These are phyloP conservation scores for Bombyx mori DNA, from an alignment of 1,140 invertebrate genomes.

Conservation along the genomic window ASM3026992v2 NC_085107.1:6272501-6273000, in stretches of 20 bases:
- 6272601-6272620: slow-evolving; percentile 76
- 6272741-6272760: slow-evolving; percentile 93
- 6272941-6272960: no score
- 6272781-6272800: slow-evolving; percentile 87
- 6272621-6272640: slow-evolving; percentile 94
- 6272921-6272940: no score
- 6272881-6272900: no score
- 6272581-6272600: slow-evolving; percentile 91
- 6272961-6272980: no score
- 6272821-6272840: background rate
- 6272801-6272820: slow-evolving; percentile 85
- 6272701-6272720: slow-evolving; percentile 90
- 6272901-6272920: no score
- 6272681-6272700: slow-evolving; percentile 84
- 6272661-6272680: slow-evolving; percentile 71
- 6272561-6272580: slow-evolving; percentile 87
- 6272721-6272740: slow-evolving; percentile 83
- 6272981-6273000: no score
- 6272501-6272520: slow-evolving; percentile 35
- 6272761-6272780: slow-evolving; percentile 87
- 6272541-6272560: slow-evolving; percentile 88
- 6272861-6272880: no score
- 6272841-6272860: background rate
- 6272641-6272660: slow-evolving; percentile 82
- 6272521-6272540: slow-evolving; percentile 86